Evolutionary conservation across 2,113 vertebrate species (phyloP), one percentile per base, ranked within the genome.

Genomic region (Thamnophis sirtalis): DNA sequence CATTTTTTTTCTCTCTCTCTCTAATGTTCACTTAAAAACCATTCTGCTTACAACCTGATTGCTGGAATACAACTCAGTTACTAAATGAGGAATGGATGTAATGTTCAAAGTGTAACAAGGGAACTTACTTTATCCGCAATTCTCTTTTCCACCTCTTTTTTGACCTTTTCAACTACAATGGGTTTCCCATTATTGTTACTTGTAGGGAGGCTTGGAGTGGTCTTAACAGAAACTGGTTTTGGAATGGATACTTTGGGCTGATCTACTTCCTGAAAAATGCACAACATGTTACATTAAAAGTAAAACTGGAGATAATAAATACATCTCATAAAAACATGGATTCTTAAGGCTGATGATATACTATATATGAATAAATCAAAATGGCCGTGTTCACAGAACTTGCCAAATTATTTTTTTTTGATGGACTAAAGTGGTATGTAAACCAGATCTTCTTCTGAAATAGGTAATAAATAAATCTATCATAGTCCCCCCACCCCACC

Each of bases 131-230:
- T 99, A 95, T 99, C 99, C 84, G 97, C 90, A n/a, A 98, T 96
- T 93, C 98, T 98, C 96, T 99, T 99, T 94, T 99, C 99, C 22
- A 68, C 94, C 85, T 99, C 99, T 93, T 99, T 99, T 97, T 99
- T 99, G 94, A 96, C 97, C 93, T 99, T 99, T 94, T 99, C 99
- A 5, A 98, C 96, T 86, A 96, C 91, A 92, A 96, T 93, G 73
- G 98, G 97, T 93, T 99, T 99, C 95, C 98, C 98, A 92, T 98
- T 98, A 95, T 97, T 98, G 94, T 96, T 98, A 93, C 98, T 97
- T 92, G 98, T 98, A 55, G 98, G 97, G 63, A 98, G 97, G 94
- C 95, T 97, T 5, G 98, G 98, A 51, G 98, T 95, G 9, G 97
- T 96, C 96, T 99, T 99, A 96, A 95, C 97, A 58, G 98, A 96